phyloP scores from a whole-genome alignment of 2,797 vertebrate genomes.

The Bufotes viridis region DNA sequence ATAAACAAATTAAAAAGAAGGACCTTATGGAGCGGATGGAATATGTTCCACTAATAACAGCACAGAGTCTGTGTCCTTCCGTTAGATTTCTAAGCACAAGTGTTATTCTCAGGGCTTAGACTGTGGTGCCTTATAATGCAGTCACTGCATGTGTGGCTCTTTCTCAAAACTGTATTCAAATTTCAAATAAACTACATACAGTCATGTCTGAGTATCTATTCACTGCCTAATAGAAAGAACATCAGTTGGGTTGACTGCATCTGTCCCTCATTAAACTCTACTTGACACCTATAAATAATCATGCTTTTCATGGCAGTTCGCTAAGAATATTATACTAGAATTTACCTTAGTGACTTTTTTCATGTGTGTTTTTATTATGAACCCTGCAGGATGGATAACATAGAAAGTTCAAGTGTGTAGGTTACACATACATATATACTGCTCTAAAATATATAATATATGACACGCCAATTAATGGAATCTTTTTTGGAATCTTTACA shows the following conservation, averaged over 20 bases:
- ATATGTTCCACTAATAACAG: slow-evolving; percentile 47
- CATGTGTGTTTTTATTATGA: neutral
- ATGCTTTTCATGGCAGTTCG: neutral
- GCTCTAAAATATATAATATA: neutral
- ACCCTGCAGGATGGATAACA: neutral
- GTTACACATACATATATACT: neutral
- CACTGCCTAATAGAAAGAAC: slow-evolving; percentile 15
- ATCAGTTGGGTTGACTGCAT: slow-evolving; percentile 7
- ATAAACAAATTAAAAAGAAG: slow-evolving; percentile 40
- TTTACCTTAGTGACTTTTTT: neutral
- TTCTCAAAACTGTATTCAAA: slow-evolving; percentile 28
- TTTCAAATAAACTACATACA: slow-evolving; percentile 45
- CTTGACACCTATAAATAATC: slow-evolving; percentile 35
- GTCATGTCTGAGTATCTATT: slow-evolving; percentile 26
- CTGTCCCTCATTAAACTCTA: slow-evolving; percentile 34
- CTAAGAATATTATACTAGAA: neutral
- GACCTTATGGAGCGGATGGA: slow-evolving; percentile 11
- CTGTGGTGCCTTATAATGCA: slow-evolving; percentile 35
- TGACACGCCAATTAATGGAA: no score
- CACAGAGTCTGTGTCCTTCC: slow-evolving; percentile 31
- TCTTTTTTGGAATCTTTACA: no score
- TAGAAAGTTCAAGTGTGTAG: neutral
- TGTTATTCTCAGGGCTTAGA: slow-evolving; percentile 9
- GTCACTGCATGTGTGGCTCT: slow-evolving; percentile 41
- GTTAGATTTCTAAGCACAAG: slow-evolving; percentile 30